A percentile compares a stretch with the other conserved stretches of the same genome.
phyloP scores from a whole-genome alignment of 2,888 invertebrate genomes.

The Lutraria lutraria region DNA sequence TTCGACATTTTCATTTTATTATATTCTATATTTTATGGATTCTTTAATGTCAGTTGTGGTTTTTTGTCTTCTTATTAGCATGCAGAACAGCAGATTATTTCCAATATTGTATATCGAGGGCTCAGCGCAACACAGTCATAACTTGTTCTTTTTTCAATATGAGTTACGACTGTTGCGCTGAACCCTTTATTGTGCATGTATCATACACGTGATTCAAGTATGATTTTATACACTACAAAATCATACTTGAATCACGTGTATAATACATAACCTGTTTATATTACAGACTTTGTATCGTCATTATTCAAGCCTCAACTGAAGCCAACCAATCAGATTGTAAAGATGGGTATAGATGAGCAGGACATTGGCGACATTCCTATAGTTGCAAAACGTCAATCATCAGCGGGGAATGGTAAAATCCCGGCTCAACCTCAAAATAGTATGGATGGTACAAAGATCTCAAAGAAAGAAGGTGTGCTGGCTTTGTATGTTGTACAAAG shows the following conservation, averaged over 20 bases:
- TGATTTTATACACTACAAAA: no score
- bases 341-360: slow-evolving; percentile 92
- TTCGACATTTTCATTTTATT: no score
- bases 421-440: slow-evolving; percentile 69
- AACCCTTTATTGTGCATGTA: no score
- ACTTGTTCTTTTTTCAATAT: no score
- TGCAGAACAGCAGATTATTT: no score
- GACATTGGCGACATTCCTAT: slow-evolving; percentile 85
- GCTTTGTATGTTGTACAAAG: not conserved
- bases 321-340: slow-evolving; percentile 97
- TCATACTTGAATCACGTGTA: not conserved
- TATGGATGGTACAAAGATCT: slow-evolving; percentile 62
- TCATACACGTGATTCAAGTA: no score
- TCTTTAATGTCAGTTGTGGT: no score
- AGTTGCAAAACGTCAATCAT: slow-evolving; percentile 55
- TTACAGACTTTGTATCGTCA: slow-evolving; percentile 97
- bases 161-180: no score
- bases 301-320: slow-evolving; percentile 93
- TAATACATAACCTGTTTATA: not conserved
- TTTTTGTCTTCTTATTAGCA: no score
- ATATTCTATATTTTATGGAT: no score
- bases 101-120: no score
- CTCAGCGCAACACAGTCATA: no score
- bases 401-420: slow-evolving; percentile 75
- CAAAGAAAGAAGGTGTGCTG: slow-evolving; percentile 75